A percentile compares a stretch with the other conserved stretches of the same genome.
Evolutionary conservation across 2,797 vertebrate genomes (phyloP).

Genomic region (Spheniscus humboldti): DNA sequence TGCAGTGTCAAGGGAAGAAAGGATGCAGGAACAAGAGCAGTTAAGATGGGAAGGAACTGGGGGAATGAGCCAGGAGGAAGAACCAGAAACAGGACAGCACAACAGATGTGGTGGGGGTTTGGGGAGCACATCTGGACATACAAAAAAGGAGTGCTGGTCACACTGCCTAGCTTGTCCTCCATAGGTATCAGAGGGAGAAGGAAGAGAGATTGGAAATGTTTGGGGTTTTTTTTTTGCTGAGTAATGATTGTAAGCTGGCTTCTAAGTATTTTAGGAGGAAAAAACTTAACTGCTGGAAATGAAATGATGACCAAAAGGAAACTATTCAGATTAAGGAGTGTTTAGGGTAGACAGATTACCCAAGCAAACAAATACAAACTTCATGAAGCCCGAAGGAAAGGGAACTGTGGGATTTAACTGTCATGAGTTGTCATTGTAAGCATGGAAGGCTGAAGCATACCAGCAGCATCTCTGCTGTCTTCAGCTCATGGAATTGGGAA

Average conservation of each 20-base stretch:
- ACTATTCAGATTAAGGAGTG: background rate
- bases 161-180: background rate
- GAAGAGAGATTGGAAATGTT: background rate
- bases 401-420: background rate
- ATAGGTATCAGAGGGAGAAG: background rate
- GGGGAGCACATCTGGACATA: background rate
- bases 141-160: background rate
- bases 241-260: background rate
- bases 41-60: background rate
- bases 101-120: background rate
- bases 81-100: background rate
- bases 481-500: background rate
- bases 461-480: background rate
- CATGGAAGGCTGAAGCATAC: background rate
- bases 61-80: background rate
- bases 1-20: background rate
- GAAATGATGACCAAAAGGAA: background rate
- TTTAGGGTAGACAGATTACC: background rate
- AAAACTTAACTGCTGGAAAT: background rate
- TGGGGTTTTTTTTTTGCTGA: background rate
- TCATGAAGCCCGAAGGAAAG: background rate
- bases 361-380: background rate
- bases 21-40: background rate
- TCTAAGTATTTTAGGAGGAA: background rate
- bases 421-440: background rate